Percentiles rank a stretch among this genome's conserved stretches.
phyloP scores from a whole-genome alignment of 2,888 invertebrate species.

The Acleris laterana region DNA sequence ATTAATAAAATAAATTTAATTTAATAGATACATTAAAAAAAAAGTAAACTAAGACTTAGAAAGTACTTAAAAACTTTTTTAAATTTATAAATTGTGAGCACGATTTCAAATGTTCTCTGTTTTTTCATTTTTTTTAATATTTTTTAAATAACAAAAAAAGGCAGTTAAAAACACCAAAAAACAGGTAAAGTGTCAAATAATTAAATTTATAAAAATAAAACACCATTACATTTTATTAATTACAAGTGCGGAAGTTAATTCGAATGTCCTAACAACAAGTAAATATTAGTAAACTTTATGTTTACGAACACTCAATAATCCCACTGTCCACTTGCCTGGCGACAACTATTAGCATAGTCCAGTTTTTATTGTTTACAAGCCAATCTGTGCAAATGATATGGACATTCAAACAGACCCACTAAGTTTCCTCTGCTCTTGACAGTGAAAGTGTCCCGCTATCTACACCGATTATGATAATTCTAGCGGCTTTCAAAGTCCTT shows the following conservation, averaged over 20 bases:
- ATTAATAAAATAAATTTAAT: background rate
- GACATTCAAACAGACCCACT: slow-evolving; percentile 9
- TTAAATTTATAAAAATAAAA: too few relatives aligned
- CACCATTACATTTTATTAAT: too few relatives aligned
- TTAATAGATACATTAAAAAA: too few relatives aligned
- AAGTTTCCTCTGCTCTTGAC: slow-evolving; percentile 41
- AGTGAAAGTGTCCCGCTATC: slow-evolving; percentile 34
- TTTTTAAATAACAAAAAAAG: too few relatives aligned
- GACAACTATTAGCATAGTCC: slow-evolving; percentile 14
- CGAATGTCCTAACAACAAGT: background rate
- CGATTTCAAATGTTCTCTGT: too few relatives aligned
- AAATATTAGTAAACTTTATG: background rate
- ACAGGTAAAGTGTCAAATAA: too few relatives aligned
- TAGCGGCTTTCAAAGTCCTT: slow-evolving; percentile 33
- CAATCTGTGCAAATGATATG: slow-evolving; percentile 28
- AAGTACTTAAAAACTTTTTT: too few relatives aligned
- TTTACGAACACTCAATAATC: background rate
- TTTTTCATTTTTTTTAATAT: too few relatives aligned
- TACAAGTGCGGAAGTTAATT: too few relatives aligned
- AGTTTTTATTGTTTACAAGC: slow-evolving; percentile 21
- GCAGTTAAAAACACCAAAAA: too few relatives aligned
- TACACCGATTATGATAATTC: slow-evolving; percentile 34
- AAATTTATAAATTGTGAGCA: too few relatives aligned
- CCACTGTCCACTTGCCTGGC: slow-evolving; percentile 15
- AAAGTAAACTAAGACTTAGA: too few relatives aligned